These are phyloP conservation scores for Drosophila asahinai DNA, from an alignment of 1,140 invertebrate species.

Conservation along the genomic window DNA sequence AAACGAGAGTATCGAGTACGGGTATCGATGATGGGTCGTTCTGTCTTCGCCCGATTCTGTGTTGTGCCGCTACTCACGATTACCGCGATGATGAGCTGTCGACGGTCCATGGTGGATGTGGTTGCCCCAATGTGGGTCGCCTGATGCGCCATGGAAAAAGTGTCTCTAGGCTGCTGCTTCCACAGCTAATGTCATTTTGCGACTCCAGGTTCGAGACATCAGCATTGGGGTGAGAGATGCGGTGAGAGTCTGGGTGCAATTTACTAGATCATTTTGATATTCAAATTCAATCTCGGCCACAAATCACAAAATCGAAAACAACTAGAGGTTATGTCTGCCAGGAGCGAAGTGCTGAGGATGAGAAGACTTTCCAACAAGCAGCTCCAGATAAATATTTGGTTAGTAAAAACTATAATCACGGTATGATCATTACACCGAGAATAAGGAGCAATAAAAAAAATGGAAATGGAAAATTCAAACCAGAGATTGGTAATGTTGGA, in stretches of 20 bases:
- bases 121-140: conserved; percentile 53
- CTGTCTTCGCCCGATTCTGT: conserved; percentile 17
- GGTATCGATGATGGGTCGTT: conserved; percentile 52
- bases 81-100: conserved; percentile 36
- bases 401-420: conserved; percentile 20
- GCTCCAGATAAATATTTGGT: conserved; percentile 14
- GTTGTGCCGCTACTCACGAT: conserved; percentile 41
- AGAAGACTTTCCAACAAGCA: conserved; percentile 1
- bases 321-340: neutral
- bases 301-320: conserved; percentile 4
- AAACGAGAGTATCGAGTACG: conserved; percentile 49
- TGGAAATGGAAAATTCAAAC: neutral
- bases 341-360: neutral
- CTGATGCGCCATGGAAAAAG: conserved; percentile 32
- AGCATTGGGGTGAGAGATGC: neutral
- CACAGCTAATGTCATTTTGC: conserved; percentile 30
- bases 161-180: conserved; percentile 47
- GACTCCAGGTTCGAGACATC: neutral
- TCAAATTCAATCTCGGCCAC: conserved; percentile 30
- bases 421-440: neutral
- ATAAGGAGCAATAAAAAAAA: neutral
- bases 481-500: neutral
- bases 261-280: conserved; percentile 21
- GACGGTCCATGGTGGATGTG: conserved; percentile 7
- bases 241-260: neutral